These are phyloP conservation scores for Spinus pinus DNA, from an alignment of 2,797 vertebrate species.

Conservation along the genomic window DNA sequence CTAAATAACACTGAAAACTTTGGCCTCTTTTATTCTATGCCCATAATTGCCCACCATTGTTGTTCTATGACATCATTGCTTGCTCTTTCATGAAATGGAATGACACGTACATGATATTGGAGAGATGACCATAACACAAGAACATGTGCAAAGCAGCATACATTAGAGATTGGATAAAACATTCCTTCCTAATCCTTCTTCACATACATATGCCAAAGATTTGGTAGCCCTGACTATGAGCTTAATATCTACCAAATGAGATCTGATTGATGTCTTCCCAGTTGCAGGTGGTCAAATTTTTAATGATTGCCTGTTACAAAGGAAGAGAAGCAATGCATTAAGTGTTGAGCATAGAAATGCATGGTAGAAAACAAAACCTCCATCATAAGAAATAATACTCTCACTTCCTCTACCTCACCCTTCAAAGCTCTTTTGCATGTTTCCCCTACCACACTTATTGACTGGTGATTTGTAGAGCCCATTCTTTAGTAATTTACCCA, in stretches of 20 bases:
- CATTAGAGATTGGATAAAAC: neutral
- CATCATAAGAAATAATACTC: neutral
- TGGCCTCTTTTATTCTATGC: neutral
- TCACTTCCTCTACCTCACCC: neutral
- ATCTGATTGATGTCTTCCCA: neutral
- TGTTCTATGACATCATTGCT: neutral
- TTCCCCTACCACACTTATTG: neutral
- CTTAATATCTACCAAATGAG: neutral
- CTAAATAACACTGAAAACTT: neutral
- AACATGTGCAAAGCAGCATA: neutral
- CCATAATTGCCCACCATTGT: too few relatives aligned
- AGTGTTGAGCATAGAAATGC: neutral
- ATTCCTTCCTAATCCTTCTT: neutral
- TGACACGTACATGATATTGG: neutral
- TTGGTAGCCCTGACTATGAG: neutral
- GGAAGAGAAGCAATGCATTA: neutral
- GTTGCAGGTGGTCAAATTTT: neutral
- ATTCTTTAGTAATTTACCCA: neutral
- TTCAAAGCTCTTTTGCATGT: neutral
- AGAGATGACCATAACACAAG: neutral
- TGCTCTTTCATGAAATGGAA: neutral
- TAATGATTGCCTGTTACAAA: neutral
- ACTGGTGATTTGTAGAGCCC: neutral
- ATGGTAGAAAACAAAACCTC: neutral
- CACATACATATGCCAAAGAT: neutral